Base-by-base conservation (phyloP, 2,888 invertebrate species). In the Chirona hameri region DNA sequence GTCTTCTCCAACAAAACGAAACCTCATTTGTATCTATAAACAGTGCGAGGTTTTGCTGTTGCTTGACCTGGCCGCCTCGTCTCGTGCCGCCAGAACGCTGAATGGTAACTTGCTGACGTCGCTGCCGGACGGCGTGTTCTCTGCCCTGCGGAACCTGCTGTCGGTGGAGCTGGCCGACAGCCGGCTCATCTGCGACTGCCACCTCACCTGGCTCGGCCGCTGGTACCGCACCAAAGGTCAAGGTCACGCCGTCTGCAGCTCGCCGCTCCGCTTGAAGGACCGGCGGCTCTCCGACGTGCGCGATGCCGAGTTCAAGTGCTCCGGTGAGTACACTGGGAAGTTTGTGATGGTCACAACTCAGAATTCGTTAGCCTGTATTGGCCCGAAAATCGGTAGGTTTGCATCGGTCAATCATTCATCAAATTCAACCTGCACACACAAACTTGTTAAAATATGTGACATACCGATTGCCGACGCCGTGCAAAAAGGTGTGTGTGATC, bases 81-180 rank as follows among this genome's bases (percentile, higher is more conserved):
- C 72, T 86, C 87, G 83, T 39, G 39, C 39, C 39, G 39, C 2
- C 91, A 97, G 98, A 86, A 97, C 97, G 0, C 88, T 99, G 84
- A 98, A 97, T 90, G 96, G 96, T 90, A 99, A 99, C 90, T 98
- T 97, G 88, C 89, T 99, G 86, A 97, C 97, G 81, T 93, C 95
- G 86, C 90, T 99, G 82, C 94, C 95, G 48, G 92, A 95, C 88
- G 96, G 97, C 88, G 92, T 95, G 87, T 93, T 96, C 88, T 93
- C 92, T 86, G 93, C 94, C 82, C 92, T 97, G 89, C 92, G 92
- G 84, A 92, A 96, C 82, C 91, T 99, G 84, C 92, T 95, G 87
- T 94, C 96, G 21, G 90, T 98, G 88, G 94, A 97, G 83, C 90
- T 98, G 84, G 93, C 94, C 24, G 97, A 98, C 88, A 98, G 98